Evolutionary conservation across 2,888 invertebrate genomes (phyloP), one percentile per base, ranked within the genome.

Genomic region (Drosophila planitibia): DNA sequence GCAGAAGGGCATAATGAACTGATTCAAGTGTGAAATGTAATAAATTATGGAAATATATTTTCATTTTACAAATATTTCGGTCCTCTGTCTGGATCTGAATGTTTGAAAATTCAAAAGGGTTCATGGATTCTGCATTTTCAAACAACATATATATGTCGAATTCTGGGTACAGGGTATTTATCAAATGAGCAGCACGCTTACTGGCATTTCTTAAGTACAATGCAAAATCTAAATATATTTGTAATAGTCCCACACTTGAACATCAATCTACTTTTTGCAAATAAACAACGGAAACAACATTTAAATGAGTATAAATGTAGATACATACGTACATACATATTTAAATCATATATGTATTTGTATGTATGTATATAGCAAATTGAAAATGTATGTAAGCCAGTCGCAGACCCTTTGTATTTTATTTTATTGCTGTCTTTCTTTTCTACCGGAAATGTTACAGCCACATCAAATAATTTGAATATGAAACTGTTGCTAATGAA

Each of bases 161-260:
- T n/a, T 19, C 19, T 7, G n/a, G 7, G 14, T 14, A 28, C 4
- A 28, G 28, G 37, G 28, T 55, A 37, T 37, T 28, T 19, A 6
- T 2, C 2, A 28, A 5, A 28, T 25, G 55, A 6, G 19, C 37
- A 37, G 19, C 55, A 37, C 7, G 19, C 28, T 19, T 51, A 30
- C 39, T 39, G 37, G 28, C 16, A 30, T n/a, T 39, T 57, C n/a
- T 16, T 39, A n/a, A 55, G 12, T 28, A 37, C 28, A 28, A 55
- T 55, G 19, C 37, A 28, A 55, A 53, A 57, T 28, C 14, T 14
- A 39, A 57, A 57, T 57, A 37, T 57, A 57, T 39, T 39, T 28
- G 9, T 9, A 39, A 39, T 30, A 30, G 39, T 39, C n/a, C 57
- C 41, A 57, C 57, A 57, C 57, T 57, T 57, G n/a, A 57, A 37